Percentiles rank a stretch among this genome's conserved stretches.
Conservation (phyloP, 53 echinoderm and acorn worm genomes). For the Echinarachnius parma region DNA sequence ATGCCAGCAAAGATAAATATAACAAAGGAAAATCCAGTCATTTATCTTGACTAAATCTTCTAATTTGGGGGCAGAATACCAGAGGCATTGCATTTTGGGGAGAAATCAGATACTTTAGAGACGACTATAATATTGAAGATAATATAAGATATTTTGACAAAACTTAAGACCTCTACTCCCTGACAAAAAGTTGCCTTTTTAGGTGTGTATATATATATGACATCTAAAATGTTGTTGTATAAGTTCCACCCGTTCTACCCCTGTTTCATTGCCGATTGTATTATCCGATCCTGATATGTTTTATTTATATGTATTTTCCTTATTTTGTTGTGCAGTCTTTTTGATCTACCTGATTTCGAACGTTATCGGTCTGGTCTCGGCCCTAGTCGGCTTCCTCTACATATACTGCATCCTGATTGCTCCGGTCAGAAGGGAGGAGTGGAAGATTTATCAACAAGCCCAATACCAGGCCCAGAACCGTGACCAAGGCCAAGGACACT, state of each 20-base stretch:
- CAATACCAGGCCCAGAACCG: not conserved
- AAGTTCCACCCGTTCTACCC: not conserved
- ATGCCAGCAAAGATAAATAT: no score
- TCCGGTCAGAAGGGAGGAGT: conserved; percentile 1
- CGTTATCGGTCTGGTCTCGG: conserved; percentile 44
- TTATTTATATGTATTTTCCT: not conserved
- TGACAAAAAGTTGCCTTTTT: no score
- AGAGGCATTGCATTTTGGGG: no score
- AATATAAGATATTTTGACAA: no score
- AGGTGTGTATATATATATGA: no score
- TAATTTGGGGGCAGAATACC: no score
- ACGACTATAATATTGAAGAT: no score
- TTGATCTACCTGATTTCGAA: conserved; percentile 38
- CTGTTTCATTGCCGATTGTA: not conserved
- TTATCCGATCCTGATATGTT: not conserved
- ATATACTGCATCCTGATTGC: conserved; percentile 34
- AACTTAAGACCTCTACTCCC: no score
- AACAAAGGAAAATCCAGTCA: no score
- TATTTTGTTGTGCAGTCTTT: conserved; percentile 32
- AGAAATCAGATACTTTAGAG: no score
- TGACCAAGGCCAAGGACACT: not conserved
- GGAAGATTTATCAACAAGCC: conserved; percentile 2
- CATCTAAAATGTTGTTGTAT: no score
- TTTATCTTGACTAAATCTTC: no score
- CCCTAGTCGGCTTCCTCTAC: conserved; percentile 42